Evolutionary conservation across 2,113 vertebrate genomes (phyloP), one percentile per base, ranked within the genome.

Genomic region (Ploceus nigricollis): DNA sequence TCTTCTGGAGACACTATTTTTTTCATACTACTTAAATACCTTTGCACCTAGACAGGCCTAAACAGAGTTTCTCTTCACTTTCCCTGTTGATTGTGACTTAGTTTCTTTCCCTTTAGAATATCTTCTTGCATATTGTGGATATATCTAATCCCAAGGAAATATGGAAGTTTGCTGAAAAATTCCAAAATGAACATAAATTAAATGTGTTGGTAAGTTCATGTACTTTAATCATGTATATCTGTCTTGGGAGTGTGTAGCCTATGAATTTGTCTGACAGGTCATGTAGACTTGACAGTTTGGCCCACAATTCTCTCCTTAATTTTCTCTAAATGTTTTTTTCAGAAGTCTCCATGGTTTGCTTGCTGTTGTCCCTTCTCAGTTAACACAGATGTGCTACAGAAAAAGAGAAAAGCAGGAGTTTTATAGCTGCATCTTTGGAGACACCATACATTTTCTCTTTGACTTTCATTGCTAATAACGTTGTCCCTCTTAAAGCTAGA

Each of bases 161-260:
- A 60, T 99, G 98, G 98, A 98, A 98, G 71, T 99, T 99, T 95
- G 98, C 97, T 33, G 98, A 97, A 95, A 97, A 90, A 85, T 99
- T 99, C 94, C 97, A 77, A 37, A 95, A 97, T 33, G 97, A 96
- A 37, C 97, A 99, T 97, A 92, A 87, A 37, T 84, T 99, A 14
- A 76, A 98, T 40, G 98, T 99, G 31, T 90, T 99, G 98, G 98
- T 99, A 93, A 97, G 97, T 96, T 77, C 6, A 1, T 6, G 1
- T 69, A 13, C 14, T 76, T 93, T 31, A 84, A 25, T 82, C 7
- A 7, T 4, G 1, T 84, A 18, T 82, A 28, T 69, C 58, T 85
- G 23, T 48, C 22, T 79, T 71, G 61, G 48, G 44, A 91, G 31
- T 13, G n/a, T 7, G 1, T 40, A 60, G 27, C 48, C 37, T 76